Evolutionary conservation across 1,140 invertebrate genomes (phyloP), one percentile per base, ranked within the genome.

Genomic region (Melitaea cinxia): DNA sequence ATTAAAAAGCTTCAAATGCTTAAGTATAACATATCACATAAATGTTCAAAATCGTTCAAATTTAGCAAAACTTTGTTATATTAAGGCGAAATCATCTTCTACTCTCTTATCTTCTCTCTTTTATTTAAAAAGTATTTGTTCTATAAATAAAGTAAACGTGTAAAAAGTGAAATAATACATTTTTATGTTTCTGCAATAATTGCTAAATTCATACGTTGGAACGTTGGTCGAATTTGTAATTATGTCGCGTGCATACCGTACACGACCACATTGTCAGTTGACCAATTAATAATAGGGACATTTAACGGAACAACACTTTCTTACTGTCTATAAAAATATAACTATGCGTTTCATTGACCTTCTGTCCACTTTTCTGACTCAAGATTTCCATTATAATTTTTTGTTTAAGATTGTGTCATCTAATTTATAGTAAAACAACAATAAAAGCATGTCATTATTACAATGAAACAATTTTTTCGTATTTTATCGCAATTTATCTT

Each of bases 251-350:
- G 47, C 66, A 49, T 49, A 62, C 66, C 62, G 59, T 19, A 54
- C 54, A 42, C 57, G 64, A 24, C 33, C 37, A 28, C 7, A 28
- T 28, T 4, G 7, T 33, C n/a, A n/a, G 50, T 45, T 28, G 21
- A 55, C 56, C 23, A 23, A 24, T 65, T 81, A 79, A n/a, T n/a
- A n/a, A n/a, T 80, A 73, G 64, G 78, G 72, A 61, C 78, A 67
- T 72, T 78, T 82, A 85, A 82, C 80, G 78, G 80, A 69, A 78
- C 72, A 65, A 42, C 49, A 75, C 78, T 83, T 85, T 85, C 80
- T 75, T 75, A 21, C 28, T 23, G 37, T 33, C 35, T 45, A 37
- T 39, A 42, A 39, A 61, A 55, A 30, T 47, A 21, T 23, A 47
- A 42, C 14, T 17, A 17, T 4, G 19, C 17, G 42, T 60, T 49